Evolutionary conservation across 2,888 invertebrate species (phyloP).

Genomic region (Eudasyphora cyanicolor): DNA sequence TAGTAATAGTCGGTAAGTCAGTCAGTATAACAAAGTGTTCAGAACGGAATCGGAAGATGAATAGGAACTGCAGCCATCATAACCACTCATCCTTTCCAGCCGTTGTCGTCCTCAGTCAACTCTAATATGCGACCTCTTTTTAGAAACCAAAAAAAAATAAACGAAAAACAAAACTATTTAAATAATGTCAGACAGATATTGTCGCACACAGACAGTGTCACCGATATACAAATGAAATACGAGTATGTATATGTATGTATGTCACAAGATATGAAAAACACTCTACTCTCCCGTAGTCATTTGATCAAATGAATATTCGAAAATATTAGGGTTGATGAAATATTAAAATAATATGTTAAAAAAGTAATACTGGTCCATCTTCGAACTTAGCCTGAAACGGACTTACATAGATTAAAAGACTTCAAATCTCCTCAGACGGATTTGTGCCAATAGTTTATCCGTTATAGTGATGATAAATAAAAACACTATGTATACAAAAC

Average conservation of each 20-base stretch:
- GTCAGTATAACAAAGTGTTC: not conserved
- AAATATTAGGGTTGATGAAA: no score
- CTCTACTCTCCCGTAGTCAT: not conserved
- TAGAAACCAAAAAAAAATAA: not conserved
- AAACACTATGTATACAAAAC: no score
- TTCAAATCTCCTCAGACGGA: no score
- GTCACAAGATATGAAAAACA: not conserved
- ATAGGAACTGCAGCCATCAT: not conserved
- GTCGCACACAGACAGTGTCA: not conserved
- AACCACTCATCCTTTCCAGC: not conserved
- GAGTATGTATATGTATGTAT: no score
- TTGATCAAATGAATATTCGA: no score
- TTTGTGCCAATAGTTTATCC: no score
- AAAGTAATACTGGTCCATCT: no score
- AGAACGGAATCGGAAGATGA: not conserved
- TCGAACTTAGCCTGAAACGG: no score
- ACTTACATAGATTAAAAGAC: no score
- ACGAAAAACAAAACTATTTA: not conserved
- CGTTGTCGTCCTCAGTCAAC: not conserved
- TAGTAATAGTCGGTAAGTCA: no score
- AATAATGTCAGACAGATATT: constrained; percentile 3
- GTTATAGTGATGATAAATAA: no score
- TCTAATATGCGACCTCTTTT: not conserved
- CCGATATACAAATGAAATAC: not conserved
- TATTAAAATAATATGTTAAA: no score